Percentiles rank a stretch among this genome's conserved stretches.
Conservation (phyloP, 2,113 vertebrate species). For the Gymnogyps californianus region DNA sequence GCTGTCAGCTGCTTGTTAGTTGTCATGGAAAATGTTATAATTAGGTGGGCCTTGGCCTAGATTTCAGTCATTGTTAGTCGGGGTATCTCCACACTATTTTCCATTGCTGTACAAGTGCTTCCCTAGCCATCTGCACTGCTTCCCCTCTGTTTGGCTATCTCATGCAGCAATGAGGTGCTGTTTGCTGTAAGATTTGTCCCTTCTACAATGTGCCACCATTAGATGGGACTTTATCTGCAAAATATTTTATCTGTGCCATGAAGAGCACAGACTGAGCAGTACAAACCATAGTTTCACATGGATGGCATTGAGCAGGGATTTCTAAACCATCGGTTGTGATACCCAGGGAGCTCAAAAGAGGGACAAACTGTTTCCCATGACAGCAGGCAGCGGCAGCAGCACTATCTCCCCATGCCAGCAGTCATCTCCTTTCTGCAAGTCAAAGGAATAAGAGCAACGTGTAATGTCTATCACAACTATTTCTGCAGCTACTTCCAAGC, state of each 20-base stretch:
- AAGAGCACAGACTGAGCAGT: background rate
- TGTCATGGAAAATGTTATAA: slow-evolving; percentile 31
- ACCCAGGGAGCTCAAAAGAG: background rate
- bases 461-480: background rate
- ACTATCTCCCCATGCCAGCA: background rate
- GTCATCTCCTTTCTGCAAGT: background rate
- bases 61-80: background rate
- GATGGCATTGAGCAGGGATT: background rate
- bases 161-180: background rate
- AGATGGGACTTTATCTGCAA: background rate
- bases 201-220: background rate
- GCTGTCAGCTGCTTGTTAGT: slow-evolving; percentile 23
- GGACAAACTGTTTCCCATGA: background rate
- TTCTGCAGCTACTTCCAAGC: background rate
- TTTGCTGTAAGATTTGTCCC: background rate
- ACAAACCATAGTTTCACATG: background rate
- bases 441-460: background rate
- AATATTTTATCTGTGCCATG: background rate
- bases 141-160: background rate
- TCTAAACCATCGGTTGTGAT: background rate
- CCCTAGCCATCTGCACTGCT: background rate
- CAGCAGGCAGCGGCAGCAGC: background rate
- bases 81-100: background rate
- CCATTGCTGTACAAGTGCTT: background rate
- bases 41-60: slow-evolving; percentile 11